Evolutionary conservation across 2,797 vertebrate genomes (phyloP).

Genomic region (Avahi laniger): DNA sequence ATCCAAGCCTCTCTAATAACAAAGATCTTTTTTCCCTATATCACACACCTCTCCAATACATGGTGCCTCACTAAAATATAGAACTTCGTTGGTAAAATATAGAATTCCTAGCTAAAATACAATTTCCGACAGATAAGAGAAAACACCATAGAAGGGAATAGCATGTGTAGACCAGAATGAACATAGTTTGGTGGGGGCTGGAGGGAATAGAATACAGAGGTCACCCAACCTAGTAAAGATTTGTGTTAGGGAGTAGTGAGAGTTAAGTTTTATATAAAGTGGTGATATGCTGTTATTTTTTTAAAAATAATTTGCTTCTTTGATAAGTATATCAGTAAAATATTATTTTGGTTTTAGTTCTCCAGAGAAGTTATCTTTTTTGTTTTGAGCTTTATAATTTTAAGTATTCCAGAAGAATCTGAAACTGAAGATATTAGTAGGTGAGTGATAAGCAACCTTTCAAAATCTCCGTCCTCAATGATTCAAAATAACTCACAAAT

Average conservation of each 20-base stretch:
- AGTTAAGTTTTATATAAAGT: neutral
- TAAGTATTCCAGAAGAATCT: neutral
- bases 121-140: neutral
- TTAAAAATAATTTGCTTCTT: neutral
- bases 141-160: neutral
- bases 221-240: neutral
- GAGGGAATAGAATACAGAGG: neutral
- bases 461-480: neutral
- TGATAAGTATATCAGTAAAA: neutral
- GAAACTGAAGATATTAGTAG: neutral
- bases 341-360: neutral
- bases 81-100: neutral
- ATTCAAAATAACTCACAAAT: neutral
- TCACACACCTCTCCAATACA: neutral
- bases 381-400: neutral
- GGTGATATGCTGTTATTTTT: neutral
- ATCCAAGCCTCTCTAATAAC: neutral
- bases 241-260: neutral
- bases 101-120: neutral
- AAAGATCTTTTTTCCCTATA: neutral
- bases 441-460: neutral
- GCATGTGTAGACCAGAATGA: neutral
- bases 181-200: neutral
- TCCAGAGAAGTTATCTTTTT: neutral
- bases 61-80: neutral